A percentile compares a stretch with the other conserved stretches of the same genome.
Conservation (phyloP, 2,113 vertebrate species). For the Rhynchomys soricoides region DNA sequence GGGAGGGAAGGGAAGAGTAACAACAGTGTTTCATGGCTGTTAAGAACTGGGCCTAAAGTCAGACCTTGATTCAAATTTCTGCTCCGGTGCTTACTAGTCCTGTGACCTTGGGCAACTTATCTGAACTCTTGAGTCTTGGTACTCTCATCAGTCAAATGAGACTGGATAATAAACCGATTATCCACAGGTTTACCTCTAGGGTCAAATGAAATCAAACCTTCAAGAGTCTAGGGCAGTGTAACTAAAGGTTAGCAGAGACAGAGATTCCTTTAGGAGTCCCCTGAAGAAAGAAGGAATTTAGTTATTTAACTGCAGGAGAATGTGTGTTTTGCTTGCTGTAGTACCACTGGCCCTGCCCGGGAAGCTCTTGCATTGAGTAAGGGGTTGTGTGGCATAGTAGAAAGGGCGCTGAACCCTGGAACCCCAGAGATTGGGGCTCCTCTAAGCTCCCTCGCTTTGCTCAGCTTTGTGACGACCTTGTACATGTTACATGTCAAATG, state of each 20-base stretch:
- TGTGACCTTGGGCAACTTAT: constrained; percentile 76
- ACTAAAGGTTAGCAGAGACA: constrained; percentile 33
- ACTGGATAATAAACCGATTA: constrained; percentile 39
- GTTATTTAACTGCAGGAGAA: constrained; percentile 51
- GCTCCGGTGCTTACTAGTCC: constrained; percentile 48
- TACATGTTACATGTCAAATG: constrained; percentile 46
- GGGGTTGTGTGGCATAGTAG: constrained; percentile 9
- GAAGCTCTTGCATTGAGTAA: constrained; percentile 17
- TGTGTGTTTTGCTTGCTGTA: constrained; percentile 55
- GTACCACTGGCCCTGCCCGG: background rate
- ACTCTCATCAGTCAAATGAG: constrained; percentile 44
- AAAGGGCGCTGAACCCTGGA: constrained; percentile 58
- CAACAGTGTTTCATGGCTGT: background rate
- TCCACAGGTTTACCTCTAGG: constrained; percentile 55
- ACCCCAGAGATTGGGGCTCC: background rate
- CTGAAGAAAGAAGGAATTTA: constrained; percentile 52
- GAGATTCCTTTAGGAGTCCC: constrained; percentile 46
- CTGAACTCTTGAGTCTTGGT: constrained; percentile 59
- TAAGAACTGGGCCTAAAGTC: constrained; percentile 49
- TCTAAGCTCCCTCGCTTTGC: constrained; percentile 24
- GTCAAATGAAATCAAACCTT: constrained; percentile 51
- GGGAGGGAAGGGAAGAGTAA: background rate
- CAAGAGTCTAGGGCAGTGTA: background rate
- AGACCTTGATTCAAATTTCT: constrained; percentile 68
- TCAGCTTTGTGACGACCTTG: constrained; percentile 65